A percentile compares a stretch with the other conserved stretches of the same genome.
Evolutionary conservation across 2,113 vertebrate species (phyloP).

Genomic region (Sceloporus undulatus): DNA sequence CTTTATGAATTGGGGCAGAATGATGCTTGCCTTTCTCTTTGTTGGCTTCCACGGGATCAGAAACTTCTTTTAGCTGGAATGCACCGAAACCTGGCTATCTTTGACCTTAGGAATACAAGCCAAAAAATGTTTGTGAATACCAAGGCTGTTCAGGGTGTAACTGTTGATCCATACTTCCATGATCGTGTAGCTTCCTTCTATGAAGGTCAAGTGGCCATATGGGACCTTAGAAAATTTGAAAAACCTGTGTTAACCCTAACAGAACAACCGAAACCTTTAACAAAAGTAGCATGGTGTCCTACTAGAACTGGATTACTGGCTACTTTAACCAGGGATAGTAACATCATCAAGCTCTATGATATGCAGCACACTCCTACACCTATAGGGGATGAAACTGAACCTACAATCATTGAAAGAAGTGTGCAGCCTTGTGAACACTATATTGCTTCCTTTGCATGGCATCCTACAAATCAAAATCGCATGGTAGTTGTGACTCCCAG

Average conservation of each 20-base stretch:
- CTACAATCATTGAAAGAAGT: constrained; percentile 96
- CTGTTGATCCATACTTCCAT: constrained; percentile 93
- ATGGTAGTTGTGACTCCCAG: constrained; percentile 98
- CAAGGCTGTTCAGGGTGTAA: constrained; percentile 97
- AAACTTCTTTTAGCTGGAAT: constrained; percentile 96
- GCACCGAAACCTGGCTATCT: constrained; percentile 97
- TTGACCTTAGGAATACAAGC: constrained; percentile 96
- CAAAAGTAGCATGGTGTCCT: constrained; percentile 97
- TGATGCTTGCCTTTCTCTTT: constrained; percentile 96
- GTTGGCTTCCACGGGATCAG: constrained; percentile 96
- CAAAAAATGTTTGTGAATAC: constrained; percentile 99
- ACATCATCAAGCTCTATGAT: constrained; percentile 95
- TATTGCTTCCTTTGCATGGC: constrained; percentile 97
- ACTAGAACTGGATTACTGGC: constrained; percentile 94
- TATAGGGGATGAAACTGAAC: constrained; percentile 97
- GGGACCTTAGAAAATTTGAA: constrained; percentile 98
- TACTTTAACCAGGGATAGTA: constrained; percentile 95
- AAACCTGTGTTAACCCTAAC: constrained; percentile 96
- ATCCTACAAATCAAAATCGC: constrained; percentile 95
- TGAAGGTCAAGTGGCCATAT: constrained; percentile 98
- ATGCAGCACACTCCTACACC: constrained; percentile 98
- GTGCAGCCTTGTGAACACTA: constrained; percentile 93
- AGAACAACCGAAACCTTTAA: constrained; percentile 95
- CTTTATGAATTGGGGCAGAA: constrained; percentile 97
- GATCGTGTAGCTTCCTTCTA: constrained; percentile 97